Evolutionary conservation across 2,797 vertebrate species (phyloP), one percentile per base, ranked within the genome.

Genomic region (Choloepus didactylus): DNA sequence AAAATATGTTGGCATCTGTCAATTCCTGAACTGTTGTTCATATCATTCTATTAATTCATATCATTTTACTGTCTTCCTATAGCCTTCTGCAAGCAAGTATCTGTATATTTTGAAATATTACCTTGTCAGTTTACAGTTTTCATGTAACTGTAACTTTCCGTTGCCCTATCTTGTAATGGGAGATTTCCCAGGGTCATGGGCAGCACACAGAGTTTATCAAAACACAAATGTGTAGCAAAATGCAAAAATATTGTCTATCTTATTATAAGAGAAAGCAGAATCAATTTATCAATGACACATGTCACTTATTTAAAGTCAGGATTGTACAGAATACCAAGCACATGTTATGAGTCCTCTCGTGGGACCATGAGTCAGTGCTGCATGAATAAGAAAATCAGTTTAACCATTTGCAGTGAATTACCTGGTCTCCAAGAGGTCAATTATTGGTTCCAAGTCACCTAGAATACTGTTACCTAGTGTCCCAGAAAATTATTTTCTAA

Each of bases 1-100:
- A 75, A 95, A 93, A 56, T 92, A 80, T 85, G 16, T 54, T 54
- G 56, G 6, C 41, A 86, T 70, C 62, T 84, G 29, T 46, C 31
- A 91, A n/a, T n/a, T 79, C 18, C 44, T 82, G 69, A 90, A 89
- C 46, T 67, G 89, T 19, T 60, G 19, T 59, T 72, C 21, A 16
- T 64, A 44, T 41, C 16, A 89, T 64, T 85, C 69, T 59, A 49
- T 54, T 54, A 41, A n/a, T 59, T 67, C 21, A 18, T 51, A 46
- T 41, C 18, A 89, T 70, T 85, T 76, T 44, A 51, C 1, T 18
- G 9, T 0, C 27, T 90, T 79, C 46, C 19, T 7, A 0, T 72
- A 56, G 5, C 7, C 82, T 86, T 23, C 70, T 89, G 12, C 1
- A 80, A 72, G n/a, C 15, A 75, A 66, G 44, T 41, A 49, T 64